These are phyloP conservation scores for Centropus bengalensis DNA, from an alignment of 2,113 vertebrate genomes.

Conservation along the genomic window DNA sequence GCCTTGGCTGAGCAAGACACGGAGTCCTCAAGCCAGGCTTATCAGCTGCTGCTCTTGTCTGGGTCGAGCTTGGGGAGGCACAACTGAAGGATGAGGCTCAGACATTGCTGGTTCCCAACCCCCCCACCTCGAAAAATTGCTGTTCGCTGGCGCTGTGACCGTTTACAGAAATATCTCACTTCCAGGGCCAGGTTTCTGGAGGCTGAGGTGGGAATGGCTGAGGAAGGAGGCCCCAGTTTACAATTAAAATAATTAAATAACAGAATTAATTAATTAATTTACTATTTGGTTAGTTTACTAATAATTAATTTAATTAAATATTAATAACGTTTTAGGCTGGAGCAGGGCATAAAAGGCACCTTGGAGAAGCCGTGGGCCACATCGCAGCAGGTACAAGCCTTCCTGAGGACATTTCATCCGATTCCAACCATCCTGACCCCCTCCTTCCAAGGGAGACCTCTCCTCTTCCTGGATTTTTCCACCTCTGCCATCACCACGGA, in stretches of 20 bases:
- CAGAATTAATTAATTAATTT: too few species aligned
- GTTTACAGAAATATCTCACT: neutral
- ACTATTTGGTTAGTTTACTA: too few species aligned
- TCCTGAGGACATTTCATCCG: neutral
- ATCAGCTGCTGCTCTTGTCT: neutral
- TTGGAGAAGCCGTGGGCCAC: neutral
- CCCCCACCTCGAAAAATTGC: neutral
- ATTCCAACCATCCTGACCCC: neutral
- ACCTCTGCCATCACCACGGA: accelerated
- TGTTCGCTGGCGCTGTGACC: neutral
- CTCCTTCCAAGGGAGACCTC: neutral
- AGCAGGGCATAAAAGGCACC: neutral
- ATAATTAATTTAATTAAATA: too few species aligned
- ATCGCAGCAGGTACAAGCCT: neutral
- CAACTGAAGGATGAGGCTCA: neutral
- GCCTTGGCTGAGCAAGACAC: neutral
- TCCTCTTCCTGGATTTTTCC: conserved; percentile 10
- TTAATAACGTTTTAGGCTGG: too few species aligned
- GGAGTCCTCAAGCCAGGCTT: neutral
- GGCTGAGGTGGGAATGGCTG: neutral
- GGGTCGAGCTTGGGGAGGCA: neutral
- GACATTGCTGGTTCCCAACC: accelerated
- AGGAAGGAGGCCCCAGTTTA: neutral
- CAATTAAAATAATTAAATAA: neutral
- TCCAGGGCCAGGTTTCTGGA: neutral